Conservation (phyloP, 1,140 invertebrate genomes). For the Holcopasites calliopsidis region DNA sequence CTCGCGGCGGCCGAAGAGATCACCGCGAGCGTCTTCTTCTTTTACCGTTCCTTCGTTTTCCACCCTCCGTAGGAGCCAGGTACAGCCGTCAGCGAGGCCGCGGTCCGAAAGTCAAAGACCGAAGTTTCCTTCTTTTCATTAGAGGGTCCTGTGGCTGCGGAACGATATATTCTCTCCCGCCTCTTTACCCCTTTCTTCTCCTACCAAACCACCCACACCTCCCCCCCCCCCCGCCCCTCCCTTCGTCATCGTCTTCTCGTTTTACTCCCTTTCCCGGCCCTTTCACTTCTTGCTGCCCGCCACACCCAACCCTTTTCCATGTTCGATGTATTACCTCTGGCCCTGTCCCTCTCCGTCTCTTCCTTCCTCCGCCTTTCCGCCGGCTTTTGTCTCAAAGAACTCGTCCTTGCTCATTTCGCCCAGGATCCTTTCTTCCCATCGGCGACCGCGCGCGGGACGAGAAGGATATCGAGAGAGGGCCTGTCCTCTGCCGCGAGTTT, state of each 20-base stretch:
- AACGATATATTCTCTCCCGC: conserved; percentile 58
- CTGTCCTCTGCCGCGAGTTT: conserved; percentile 5
- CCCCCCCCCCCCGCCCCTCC: conserved; percentile 35
- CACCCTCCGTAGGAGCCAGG: conserved; percentile 50
- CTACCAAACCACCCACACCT: conserved; percentile 62
- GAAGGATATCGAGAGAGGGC: conserved; percentile 27
- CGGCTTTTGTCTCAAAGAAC: conserved; percentile 75
- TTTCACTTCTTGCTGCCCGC: background rate
- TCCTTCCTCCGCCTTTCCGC: background rate
- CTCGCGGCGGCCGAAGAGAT: conserved; percentile 47
- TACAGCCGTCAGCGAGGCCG: conserved; percentile 52
- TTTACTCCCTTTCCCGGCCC: background rate
- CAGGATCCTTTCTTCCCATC: conserved; percentile 63
- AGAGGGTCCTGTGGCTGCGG: conserved; percentile 56
- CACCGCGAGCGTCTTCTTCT: conserved; percentile 37
- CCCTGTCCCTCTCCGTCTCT: conserved; percentile 20
- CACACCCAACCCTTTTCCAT: conserved; percentile 36
- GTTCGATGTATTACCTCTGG: conserved; percentile 58
- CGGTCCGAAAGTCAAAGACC: conserved; percentile 68
- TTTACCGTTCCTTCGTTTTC: conserved; percentile 33
- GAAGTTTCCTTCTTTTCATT: conserved; percentile 74
- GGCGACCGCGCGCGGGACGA: conserved; percentile 27
- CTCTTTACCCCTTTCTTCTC: conserved; percentile 62
- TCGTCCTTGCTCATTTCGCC: conserved; percentile 74
- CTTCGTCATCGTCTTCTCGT: conserved; percentile 36